Percentiles rank a stretch among this genome's conserved stretches.
Evolutionary conservation across 2,888 invertebrate species (phyloP).

Genomic region (Hypsopygia costalis): DNA sequence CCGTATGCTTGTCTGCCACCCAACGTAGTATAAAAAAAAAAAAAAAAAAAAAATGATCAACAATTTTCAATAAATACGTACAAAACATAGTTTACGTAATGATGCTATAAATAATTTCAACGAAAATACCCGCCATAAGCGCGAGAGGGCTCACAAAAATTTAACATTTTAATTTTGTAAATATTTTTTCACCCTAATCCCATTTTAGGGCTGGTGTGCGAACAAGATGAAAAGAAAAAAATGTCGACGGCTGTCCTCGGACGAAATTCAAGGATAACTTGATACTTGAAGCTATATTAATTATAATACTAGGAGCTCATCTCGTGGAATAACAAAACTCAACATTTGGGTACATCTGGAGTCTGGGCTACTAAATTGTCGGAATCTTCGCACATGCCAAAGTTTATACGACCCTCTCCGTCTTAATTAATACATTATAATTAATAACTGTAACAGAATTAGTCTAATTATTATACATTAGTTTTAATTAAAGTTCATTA

Average conservation of each 20-base stretch:
- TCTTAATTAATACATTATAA: too few species aligned
- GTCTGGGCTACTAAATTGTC: too few species aligned
- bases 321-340: background rate
- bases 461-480: too few species aligned
- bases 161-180: slow-evolving; percentile 13
- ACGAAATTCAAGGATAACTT: background rate
- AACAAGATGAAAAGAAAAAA: slow-evolving; percentile 10
- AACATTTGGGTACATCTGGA: background rate
- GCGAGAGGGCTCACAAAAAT: slow-evolving; percentile 4
- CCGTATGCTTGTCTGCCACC: too few species aligned
- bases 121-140: slow-evolving; percentile 1
- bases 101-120: slow-evolving; percentile 1
- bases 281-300: slow-evolving; percentile 1
- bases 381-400: too few species aligned
- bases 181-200: slow-evolving; percentile 14
- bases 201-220: slow-evolving; percentile 6
- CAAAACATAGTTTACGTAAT: background rate
- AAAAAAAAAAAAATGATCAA: too few species aligned
- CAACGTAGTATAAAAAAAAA: too few species aligned
- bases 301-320: background rate
- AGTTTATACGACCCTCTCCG: too few species aligned
- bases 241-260: background rate
- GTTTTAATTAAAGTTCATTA: too few species aligned
- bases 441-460: too few species aligned
- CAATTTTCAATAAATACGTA: background rate